Percentiles rank a stretch among this genome's conserved stretches.
phyloP scores from a whole-genome alignment of 2,113 vertebrate species.

The Caloenas nicobarica region DNA sequence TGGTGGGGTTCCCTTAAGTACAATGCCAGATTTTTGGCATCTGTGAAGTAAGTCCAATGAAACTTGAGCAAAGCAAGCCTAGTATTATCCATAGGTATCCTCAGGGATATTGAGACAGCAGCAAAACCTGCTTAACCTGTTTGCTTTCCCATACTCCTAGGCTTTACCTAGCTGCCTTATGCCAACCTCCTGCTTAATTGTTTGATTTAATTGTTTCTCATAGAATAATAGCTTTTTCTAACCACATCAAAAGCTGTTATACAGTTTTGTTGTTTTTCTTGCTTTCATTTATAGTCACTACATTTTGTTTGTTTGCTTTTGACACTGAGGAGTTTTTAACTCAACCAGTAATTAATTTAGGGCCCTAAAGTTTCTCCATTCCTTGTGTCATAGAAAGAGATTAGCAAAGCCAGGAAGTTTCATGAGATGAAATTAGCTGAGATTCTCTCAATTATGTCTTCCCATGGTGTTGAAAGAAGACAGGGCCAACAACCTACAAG shows the following conservation, averaged over 20 bases:
- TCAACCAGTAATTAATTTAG: not conserved
- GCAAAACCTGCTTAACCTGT: slow-evolving; percentile 60
- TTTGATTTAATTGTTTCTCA: slow-evolving; percentile 47
- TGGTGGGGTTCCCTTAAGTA: not conserved
- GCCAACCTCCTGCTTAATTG: slow-evolving; percentile 43
- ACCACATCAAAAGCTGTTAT: slow-evolving; percentile 21
- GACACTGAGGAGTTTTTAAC: not conserved
- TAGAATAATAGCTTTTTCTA: slow-evolving; percentile 30
- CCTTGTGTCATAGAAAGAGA: not conserved
- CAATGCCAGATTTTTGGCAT: not conserved
- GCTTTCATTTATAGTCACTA: not conserved
- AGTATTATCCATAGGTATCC: slow-evolving; percentile 50
- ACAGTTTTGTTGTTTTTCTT: not conserved
- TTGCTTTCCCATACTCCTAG: slow-evolving; percentile 61
- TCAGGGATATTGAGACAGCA: slow-evolving; percentile 44
- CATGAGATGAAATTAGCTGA: not conserved
- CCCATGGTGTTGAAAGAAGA: not conserved
- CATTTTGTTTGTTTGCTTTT: slow-evolving; percentile 44
- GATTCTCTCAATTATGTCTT: not conserved
- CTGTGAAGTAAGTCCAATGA: slow-evolving; percentile 51
- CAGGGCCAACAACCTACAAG: not conserved
- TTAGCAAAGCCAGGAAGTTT: not conserved
- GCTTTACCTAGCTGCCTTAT: slow-evolving; percentile 22
- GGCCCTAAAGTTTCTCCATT: not conserved
- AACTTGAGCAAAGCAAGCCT: slow-evolving; percentile 32